Base-by-base conservation (phyloP, 2,888 invertebrate species). In the Strigamia crassipes region DNA sequence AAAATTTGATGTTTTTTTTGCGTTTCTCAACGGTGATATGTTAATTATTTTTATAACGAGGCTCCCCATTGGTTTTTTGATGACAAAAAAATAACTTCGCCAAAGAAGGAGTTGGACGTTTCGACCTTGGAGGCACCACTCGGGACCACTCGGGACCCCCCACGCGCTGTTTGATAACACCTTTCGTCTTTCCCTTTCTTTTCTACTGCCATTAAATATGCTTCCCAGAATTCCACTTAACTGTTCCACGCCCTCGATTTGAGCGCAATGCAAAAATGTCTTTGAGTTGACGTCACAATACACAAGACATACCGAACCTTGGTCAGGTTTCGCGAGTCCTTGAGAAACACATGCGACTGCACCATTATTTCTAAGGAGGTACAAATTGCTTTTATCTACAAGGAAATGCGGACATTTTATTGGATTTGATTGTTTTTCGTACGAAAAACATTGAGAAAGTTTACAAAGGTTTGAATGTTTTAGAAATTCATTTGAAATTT, bases 71-170 rank as follows among this genome's bases (percentile, higher is more conserved):
- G 27, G 23, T 61, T 61, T 46, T n/a, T 61, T 73, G 31, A 73
- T 31, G 73, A 27, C 31, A 73, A 9, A 18, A 18, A 56, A 4
- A 2, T 5, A 56, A 13, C 9, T 46, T 9, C 9, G 23, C 27
- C 66, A 73, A 73, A 73, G 73, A 73, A 73, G 73, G 73, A 73
- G 73, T 31, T 31, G 15, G 73, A 13, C 31, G n/a, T 31, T 27
- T 73, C 73, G 27, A 73, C 73, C 73, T 73, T 73, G 73, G 23
- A 27, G 27, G 12, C 6, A 34, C 34, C n/a, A n/a, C n/a, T n/a
- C n/a, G n/a, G n/a, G n/a, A 61, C 23, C 61, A 18, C 51, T 4
- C 8, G n/a, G 2, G 56, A 56, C 56, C 56, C 18, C 56, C 56
- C 56, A 4, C 18, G 5, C 3, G 21, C 18, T 56, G 56, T 56